Conservation (phyloP, 2,888 invertebrate species). For the Cephonodes hylas region DNA sequence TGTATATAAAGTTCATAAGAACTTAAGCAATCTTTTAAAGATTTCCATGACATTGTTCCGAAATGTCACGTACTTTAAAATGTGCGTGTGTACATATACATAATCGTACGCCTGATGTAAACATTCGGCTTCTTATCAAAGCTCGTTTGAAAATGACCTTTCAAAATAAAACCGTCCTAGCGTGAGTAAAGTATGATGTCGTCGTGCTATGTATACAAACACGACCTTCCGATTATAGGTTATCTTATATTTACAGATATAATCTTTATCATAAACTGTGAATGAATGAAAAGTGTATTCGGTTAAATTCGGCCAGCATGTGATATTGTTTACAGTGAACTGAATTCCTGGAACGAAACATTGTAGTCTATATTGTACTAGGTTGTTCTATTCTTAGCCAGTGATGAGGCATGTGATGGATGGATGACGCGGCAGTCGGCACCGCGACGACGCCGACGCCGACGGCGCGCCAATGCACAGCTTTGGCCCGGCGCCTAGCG, state of each 20-base stretch:
- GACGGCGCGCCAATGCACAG: slow-evolving; percentile 31
- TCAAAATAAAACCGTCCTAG: slow-evolving; percentile 39
- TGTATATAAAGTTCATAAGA: neutral
- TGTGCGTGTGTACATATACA: neutral
- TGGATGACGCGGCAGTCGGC: slow-evolving; percentile 72
- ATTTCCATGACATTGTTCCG: slow-evolving; percentile 15
- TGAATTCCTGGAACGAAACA: slow-evolving; percentile 72
- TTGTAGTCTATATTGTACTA: slow-evolving; percentile 34
- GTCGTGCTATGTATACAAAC: slow-evolving; percentile 62
- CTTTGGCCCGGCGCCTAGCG: slow-evolving; percentile 51
- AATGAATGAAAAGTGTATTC: slow-evolving; percentile 49
- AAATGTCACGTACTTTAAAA: neutral
- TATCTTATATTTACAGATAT: slow-evolving; percentile 44
- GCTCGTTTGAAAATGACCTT: slow-evolving; percentile 35
- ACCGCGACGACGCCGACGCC: slow-evolving; percentile 27
- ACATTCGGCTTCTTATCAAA: neutral
- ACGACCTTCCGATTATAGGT: slow-evolving; percentile 61
- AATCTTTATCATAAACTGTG: slow-evolving; percentile 48
- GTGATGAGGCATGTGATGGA: slow-evolving; percentile 73
- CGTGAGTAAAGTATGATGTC: slow-evolving; percentile 46
- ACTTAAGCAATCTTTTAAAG: neutral
- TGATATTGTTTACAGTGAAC: slow-evolving; percentile 55
- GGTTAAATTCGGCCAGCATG: slow-evolving; percentile 26
- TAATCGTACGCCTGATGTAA: neutral
- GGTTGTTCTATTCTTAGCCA: slow-evolving; percentile 67